Percentiles rank a stretch among this genome's conserved stretches.
Conservation (phyloP, 2,797 vertebrate species). For the Anolis apletophallus region DNA sequence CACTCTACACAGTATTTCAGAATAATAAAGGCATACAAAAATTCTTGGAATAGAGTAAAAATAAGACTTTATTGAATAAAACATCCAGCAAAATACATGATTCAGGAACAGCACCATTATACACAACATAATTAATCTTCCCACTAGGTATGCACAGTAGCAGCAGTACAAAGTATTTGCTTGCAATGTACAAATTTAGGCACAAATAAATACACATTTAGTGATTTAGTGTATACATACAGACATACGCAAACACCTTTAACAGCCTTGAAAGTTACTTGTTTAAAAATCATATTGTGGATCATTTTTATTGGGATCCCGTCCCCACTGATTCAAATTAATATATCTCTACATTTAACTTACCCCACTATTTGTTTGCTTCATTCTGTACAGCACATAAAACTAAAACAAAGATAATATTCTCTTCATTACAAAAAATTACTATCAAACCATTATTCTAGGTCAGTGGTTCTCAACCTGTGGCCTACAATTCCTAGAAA, state of each 20-base stretch:
- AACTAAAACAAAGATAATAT: neutral
- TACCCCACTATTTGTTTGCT: neutral
- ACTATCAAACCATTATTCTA: no score
- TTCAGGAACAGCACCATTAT: conserved; percentile 45
- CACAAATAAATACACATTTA: conserved; percentile 41
- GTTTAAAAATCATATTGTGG: neutral
- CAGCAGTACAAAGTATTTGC: neutral
- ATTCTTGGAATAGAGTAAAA: conserved; percentile 71
- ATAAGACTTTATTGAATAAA: conserved; percentile 77
- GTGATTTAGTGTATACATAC: conserved; percentile 40
- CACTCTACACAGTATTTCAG: neutral
- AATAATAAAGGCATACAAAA: conserved; percentile 27
- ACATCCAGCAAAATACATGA: conserved; percentile 64
- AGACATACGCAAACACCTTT: conserved; percentile 27
- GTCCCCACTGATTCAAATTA: neutral
- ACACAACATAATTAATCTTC: conserved; percentile 29
- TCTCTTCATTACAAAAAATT: neutral
- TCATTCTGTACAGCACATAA: neutral
- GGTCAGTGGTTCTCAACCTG: no score
- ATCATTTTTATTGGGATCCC: neutral
- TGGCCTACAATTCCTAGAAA: no score
- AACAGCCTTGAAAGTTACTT: neutral
- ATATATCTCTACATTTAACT: neutral
- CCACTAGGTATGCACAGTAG: conserved; percentile 22
- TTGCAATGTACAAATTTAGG: conserved; percentile 34